These are phyloP conservation scores for Cavia porcellus DNA, from an alignment of 2,113 vertebrate species.

Conservation along the genomic window DNA sequence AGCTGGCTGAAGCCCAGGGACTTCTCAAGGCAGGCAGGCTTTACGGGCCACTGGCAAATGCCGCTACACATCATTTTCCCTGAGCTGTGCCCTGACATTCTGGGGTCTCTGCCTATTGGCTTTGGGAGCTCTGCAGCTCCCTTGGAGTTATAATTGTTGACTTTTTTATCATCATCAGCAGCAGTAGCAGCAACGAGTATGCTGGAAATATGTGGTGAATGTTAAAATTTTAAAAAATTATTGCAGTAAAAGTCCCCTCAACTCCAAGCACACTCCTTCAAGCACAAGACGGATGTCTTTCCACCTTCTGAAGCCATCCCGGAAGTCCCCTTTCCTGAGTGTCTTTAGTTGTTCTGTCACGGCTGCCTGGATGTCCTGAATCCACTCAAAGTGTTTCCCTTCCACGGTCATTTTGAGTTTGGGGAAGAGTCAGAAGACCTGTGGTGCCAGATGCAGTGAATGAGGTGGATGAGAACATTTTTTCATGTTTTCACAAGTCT, in stretches of 20 bases:
- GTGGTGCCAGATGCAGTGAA: neutral
- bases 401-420: neutral
- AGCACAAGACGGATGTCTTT: neutral
- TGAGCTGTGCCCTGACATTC: neutral
- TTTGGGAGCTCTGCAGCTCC: neutral
- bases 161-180: too few species aligned
- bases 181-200: too few species aligned
- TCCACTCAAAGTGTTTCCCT: neutral
- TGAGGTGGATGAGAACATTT: neutral
- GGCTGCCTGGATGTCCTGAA: neutral
- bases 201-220: neutral
- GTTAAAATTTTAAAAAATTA: neutral
- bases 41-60: neutral
- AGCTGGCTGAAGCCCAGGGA: neutral
- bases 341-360: neutral
- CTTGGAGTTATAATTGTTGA: neutral
- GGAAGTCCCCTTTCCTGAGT: neutral
- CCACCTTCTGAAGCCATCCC: neutral
- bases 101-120: neutral
- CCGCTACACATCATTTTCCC: neutral
- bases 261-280: neutral
- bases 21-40: neutral
- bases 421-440: neutral
- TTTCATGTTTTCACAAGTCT: neutral
- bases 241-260: neutral